These are phyloP conservation scores for Parazoanthus darwini DNA, from an alignment of 92 coral and sea anemone genomes.

Conservation along the genomic window DNA sequence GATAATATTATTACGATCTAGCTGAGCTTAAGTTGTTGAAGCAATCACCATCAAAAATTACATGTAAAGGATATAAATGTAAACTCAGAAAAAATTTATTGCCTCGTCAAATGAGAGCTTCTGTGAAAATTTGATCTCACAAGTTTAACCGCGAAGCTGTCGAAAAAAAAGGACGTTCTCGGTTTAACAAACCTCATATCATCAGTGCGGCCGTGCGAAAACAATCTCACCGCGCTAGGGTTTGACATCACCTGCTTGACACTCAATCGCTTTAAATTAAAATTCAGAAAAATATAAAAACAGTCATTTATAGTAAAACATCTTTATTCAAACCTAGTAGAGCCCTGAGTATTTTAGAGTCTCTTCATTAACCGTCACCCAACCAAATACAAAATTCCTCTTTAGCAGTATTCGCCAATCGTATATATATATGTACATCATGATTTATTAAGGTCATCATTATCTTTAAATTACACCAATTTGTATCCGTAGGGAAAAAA, in stretches of 20 bases:
- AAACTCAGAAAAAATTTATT: too few species aligned
- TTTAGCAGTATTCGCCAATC: neutral
- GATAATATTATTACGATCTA: too few species aligned
- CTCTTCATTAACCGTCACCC: neutral
- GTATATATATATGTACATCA: neutral
- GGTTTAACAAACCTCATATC: neutral
- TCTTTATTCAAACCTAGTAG: too few species aligned
- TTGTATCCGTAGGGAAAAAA: neutral
- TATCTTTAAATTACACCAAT: neutral
- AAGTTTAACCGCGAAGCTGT: too few species aligned
- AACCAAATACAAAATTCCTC: neutral
- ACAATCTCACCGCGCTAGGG: neutral
- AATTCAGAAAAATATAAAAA: too few species aligned
- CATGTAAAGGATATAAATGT: neutral
- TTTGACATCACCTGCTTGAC: neutral
- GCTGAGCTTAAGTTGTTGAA: neutral
- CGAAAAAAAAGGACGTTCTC: too few species aligned
- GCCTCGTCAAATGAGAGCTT: neutral
- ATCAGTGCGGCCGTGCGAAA: neutral
- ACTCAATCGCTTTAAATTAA: neutral
- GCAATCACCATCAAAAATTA: too few species aligned
- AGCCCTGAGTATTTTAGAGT: neutral
- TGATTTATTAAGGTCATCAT: neutral
- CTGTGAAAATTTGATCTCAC: too few species aligned
- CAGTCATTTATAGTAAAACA: neutral